A percentile compares a stretch with the other conserved stretches of the same genome.
These are phyloP conservation scores for Megathymus violae DNA, from an alignment of 1,140 invertebrate genomes.

Conservation along the genomic window DNA sequence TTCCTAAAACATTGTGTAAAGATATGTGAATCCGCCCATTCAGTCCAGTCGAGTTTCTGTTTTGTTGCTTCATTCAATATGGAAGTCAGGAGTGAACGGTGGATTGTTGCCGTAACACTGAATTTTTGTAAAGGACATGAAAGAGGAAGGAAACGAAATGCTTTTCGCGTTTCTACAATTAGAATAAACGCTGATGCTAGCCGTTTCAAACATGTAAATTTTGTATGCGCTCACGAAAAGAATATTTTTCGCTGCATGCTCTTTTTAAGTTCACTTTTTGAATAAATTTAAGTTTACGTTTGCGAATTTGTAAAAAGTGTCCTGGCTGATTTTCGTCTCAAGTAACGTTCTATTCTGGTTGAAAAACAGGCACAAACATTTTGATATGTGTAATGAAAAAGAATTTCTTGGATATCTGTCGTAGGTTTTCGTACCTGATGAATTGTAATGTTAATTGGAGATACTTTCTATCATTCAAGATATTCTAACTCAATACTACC, in stretches of 20 bases:
- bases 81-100: background rate
- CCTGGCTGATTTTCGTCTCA: slow-evolving; percentile 23
- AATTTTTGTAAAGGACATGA: slow-evolving; percentile 24
- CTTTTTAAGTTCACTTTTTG: slow-evolving; percentile 29
- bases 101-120: background rate
- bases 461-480: no score
- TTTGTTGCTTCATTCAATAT: background rate
- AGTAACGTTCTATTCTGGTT: slow-evolving; percentile 3
- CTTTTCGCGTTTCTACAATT: slow-evolving; percentile 25
- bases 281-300: slow-evolving; percentile 28
- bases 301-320: slow-evolving; percentile 29
- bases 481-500: no score
- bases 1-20: no score
- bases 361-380: no score
- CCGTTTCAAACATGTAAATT: slow-evolving; percentile 31
- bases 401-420: no score
- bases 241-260: slow-evolving; percentile 24
- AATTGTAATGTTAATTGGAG: no score
- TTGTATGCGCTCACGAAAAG: slow-evolving; percentile 32
- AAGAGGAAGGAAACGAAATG: slow-evolving; percentile 27
- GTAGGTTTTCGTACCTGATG: no score
- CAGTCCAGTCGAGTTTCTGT: background rate
- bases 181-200: slow-evolving; percentile 29
- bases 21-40: background rate
- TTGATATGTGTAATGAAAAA: no score